These are phyloP conservation scores for Hippolais icterina DNA, from an alignment of 2,113 vertebrate species.

Conservation along the genomic window DNA sequence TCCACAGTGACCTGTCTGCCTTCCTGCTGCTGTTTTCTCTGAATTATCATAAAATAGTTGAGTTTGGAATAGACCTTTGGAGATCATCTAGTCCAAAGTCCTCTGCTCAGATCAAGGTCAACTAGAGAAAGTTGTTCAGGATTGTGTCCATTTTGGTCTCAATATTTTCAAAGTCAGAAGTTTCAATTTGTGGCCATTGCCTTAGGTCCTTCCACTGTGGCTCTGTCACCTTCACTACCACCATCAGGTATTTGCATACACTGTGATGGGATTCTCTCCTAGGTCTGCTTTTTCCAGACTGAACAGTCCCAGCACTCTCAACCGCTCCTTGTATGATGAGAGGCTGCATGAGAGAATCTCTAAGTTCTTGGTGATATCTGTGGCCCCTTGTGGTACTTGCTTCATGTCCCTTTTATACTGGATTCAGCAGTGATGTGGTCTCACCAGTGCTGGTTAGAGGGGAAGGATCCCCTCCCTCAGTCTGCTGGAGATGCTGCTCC, in stretches of 20 bases:
- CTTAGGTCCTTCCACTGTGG: not conserved
- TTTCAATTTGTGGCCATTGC: not conserved
- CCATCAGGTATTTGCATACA: not conserved
- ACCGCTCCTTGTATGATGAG: not conserved
- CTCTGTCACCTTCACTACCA: not conserved
- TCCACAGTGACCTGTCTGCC: not conserved
- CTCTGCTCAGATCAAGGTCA: not conserved
- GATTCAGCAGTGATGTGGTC: not conserved
- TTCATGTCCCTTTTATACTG: not conserved
- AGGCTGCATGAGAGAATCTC: not conserved
- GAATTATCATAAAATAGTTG: not conserved
- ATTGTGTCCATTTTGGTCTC: not conserved
- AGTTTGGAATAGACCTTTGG: not conserved
- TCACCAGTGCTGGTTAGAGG: not conserved
- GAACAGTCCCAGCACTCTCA: not conserved
- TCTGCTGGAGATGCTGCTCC: not conserved
- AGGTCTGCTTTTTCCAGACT: not conserved
- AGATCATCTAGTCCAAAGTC: not conserved
- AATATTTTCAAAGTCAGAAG: not conserved
- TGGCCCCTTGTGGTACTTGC: not conserved
- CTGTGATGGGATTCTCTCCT: not conserved
- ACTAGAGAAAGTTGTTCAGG: not conserved
- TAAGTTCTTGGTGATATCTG: not conserved
- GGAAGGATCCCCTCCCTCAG: not conserved
- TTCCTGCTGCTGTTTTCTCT: not conserved